Base-by-base conservation (phyloP, 2,113 vertebrate species). In the Cromileptes altivelis region DNA sequence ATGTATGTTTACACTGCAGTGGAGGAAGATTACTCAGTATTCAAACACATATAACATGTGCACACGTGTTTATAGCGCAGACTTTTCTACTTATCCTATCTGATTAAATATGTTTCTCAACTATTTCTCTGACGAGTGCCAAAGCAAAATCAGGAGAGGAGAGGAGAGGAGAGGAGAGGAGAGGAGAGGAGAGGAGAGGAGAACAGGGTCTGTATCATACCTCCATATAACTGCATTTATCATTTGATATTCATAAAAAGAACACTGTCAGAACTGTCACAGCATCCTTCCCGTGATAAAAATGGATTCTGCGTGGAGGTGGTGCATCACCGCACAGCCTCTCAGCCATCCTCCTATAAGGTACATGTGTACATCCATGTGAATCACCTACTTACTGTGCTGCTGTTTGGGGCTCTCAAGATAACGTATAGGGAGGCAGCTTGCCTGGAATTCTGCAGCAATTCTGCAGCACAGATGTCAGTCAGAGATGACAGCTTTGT, bases 211-310 rank as follows among this genome's bases (percentile, higher is more conserved):
- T 74, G 61, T 57, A 69, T 80, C 57, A 75, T 47, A 72, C 49
- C 58, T 90, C 47, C 55, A 70, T 37, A 79, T 75, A 25, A 70
- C 70, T 76, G 72, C 88, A 85, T 88, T 88, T 65, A 72, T 91
- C 81, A 88, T 75, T 77, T 81, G 72, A 86, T 75, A 79, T 81
- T 86, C 61, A 75, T 76, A 63, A 75, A 88, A 64, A 56, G 80
- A 84, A 86, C 84, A 78, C 57, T 75, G 78, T 81, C 81, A 85
- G 25, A 75, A 18, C 67, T 91, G 80, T 88, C 82, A 82, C 73
- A 81, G 75, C 63, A 81, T 75, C 68, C 64, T 69, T 37, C 25
- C 57, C 64, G 45, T 60, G 68, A 79, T 85, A 84, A 93, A 91
- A 87, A 45, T 49, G 58, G 65, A 78, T 81, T 81, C 74, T 86